These are phyloP conservation scores for Ceyx cyanopectus DNA, from an alignment of 2,113 vertebrate genomes.

Conservation along the genomic window DNA sequence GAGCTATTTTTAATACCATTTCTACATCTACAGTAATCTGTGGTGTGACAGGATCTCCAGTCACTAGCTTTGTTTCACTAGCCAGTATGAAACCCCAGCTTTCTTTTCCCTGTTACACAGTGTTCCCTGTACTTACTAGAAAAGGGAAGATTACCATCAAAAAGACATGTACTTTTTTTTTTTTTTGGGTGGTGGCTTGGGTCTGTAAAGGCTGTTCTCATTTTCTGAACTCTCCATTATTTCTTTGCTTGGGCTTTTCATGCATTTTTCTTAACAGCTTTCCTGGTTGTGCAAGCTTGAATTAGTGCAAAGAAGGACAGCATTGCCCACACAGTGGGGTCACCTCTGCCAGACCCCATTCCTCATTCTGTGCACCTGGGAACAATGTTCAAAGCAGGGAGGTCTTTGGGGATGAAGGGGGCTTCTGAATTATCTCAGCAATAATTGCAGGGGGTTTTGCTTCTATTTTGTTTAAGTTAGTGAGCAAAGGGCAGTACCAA, in stretches of 20 bases:
- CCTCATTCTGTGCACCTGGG: neutral
- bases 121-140: neutral
- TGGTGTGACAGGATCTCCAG: neutral
- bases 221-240: neutral
- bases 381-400: neutral
- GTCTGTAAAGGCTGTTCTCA: neutral
- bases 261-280: neutral
- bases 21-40: neutral
- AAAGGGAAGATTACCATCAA: neutral
- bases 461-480: neutral
- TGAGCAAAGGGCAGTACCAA: neutral
- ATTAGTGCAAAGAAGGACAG: neutral
- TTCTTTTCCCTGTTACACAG: neutral
- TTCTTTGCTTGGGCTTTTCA: neutral
- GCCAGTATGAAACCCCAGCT: neutral
- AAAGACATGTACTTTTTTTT: neutral
- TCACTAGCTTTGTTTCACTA: neutral
- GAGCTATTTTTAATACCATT: constrained; percentile 14
- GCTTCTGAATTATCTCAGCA: neutral
- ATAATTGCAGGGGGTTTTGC: neutral
- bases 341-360: neutral
- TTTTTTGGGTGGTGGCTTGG: neutral
- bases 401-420: no score
- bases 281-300: neutral
- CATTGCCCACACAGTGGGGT: neutral